Conservation (phyloP, 2,797 vertebrate species). For the Periophthalmus magnuspinnatus region DNA sequence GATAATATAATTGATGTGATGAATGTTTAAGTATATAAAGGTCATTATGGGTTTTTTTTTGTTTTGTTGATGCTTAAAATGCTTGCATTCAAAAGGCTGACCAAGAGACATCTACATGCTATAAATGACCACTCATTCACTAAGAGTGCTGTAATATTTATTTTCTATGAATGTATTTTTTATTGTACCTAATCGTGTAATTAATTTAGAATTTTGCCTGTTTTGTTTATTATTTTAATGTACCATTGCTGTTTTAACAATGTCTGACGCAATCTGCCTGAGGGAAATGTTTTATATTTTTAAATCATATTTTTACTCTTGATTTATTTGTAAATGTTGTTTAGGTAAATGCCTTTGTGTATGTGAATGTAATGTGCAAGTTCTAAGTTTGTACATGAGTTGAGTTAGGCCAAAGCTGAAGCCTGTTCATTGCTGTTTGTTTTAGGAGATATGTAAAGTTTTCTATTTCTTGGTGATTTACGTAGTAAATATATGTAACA, state of each 20-base stretch:
- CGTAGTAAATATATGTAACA: conserved; percentile 46
- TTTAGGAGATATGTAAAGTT: conserved; percentile 14
- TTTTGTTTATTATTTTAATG: conserved; percentile 47
- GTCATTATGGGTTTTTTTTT: neutral
- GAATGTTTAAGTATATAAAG: neutral
- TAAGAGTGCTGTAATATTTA: conserved; percentile 67
- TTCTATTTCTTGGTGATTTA: conserved; percentile 36
- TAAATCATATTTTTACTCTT: conserved; percentile 25
- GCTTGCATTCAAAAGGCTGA: neutral
- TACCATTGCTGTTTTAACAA: conserved; percentile 21
- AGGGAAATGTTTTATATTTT: conserved; percentile 37
- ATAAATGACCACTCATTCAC: conserved; percentile 35
- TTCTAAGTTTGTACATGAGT: conserved; percentile 7
- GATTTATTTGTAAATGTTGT: conserved; percentile 32
- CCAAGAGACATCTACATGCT: conserved; percentile 12
- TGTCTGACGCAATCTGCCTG: conserved; percentile 19
- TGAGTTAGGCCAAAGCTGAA: conserved; percentile 50
- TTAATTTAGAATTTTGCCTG: conserved; percentile 51
- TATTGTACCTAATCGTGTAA: conserved; percentile 34
- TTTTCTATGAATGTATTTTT: conserved; percentile 63
- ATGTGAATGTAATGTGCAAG: conserved; percentile 37
- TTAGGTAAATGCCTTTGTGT: conserved; percentile 38
- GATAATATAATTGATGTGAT: neutral
- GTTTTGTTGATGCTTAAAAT: conserved; percentile 24
- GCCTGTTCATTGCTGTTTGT: conserved; percentile 21